phyloP scores from a whole-genome alignment of 2,888 invertebrate genomes.

The Eremobia ochroleuca region DNA sequence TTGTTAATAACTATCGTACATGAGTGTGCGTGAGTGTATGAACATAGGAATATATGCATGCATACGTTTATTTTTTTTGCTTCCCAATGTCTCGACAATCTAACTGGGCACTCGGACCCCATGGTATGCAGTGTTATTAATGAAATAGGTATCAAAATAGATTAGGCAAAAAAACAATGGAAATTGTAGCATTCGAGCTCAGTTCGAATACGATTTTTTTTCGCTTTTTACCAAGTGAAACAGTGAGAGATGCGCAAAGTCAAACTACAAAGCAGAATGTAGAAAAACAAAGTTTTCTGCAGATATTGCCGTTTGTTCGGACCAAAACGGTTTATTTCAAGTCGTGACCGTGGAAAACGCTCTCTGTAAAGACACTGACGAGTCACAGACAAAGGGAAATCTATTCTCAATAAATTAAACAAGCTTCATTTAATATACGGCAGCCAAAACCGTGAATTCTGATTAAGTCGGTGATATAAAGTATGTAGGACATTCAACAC shows the following conservation, averaged over 20 bases:
- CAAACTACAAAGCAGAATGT: background rate
- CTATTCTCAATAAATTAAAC: conserved; percentile 16
- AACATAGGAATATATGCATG: too few species aligned
- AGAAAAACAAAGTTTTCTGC: background rate
- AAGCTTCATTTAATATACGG: conserved; percentile 17
- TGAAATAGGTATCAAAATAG: too few species aligned
- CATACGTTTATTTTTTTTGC: too few species aligned
- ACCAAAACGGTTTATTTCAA: conserved; percentile 10
- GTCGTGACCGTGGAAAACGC: conserved; percentile 4
- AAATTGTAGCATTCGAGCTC: too few species aligned
- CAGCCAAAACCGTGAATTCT: conserved; percentile 8
- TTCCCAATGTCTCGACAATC: too few species aligned
- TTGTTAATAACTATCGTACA: too few species aligned
- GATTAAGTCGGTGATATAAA: conserved; percentile 4
- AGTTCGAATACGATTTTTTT: background rate
- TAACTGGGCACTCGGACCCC: too few species aligned
- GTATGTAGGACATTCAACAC: background rate
- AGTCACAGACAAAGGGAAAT: conserved; percentile 30
- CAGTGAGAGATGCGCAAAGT: background rate
- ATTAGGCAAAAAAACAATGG: too few species aligned
- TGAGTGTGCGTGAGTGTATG: too few species aligned
- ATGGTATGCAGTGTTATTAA: too few species aligned
- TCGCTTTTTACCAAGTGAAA: too few species aligned
- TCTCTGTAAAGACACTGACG: conserved; percentile 22
- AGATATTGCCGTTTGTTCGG: background rate